phyloP scores from a whole-genome alignment of 2,888 invertebrate species.

The Dusona sp. region DNA sequence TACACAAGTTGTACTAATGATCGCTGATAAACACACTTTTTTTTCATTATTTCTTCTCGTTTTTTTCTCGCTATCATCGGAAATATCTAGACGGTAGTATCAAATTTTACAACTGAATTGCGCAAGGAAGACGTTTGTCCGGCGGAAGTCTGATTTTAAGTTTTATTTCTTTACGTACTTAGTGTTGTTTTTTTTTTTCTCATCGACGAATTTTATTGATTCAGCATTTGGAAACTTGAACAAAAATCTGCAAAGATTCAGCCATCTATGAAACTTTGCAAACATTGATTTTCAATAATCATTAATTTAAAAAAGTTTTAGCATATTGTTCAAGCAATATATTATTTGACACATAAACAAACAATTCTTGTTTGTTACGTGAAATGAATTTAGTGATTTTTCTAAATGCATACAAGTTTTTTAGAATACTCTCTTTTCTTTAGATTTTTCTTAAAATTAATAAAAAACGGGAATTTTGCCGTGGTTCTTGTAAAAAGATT shows the following conservation, averaged over 20 bases:
- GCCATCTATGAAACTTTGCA: not conserved
- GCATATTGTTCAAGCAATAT: not conserved
- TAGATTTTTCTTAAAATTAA: no score
- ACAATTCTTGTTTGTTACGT: not conserved
- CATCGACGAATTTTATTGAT: not conserved
- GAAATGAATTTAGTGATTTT: no score
- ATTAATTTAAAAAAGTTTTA: not conserved
- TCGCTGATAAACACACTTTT: not conserved
- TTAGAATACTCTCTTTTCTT: no score
- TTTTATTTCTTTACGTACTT: not conserved
- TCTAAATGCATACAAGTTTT: no score
- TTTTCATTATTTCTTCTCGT: not conserved
- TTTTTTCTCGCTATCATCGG: slow-evolving; percentile 14
- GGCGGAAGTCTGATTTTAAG: not conserved
- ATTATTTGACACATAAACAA: not conserved
- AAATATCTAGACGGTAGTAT: slow-evolving; percentile 27
- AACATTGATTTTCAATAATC: not conserved
- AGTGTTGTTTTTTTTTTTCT: not conserved
- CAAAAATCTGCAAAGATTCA: not conserved
- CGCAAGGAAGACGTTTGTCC: slow-evolving; percentile 61
- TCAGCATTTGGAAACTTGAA: not conserved
- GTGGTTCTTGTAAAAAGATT: no score
- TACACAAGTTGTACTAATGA: slow-evolving; percentile 19
- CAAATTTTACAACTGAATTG: slow-evolving; percentile 59
- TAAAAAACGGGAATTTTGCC: no score